Percentiles rank a stretch among this genome's conserved stretches.
These are phyloP conservation scores for Clarias pachynema DNA, from an alignment of 2,797 vertebrate genomes.

Conservation along the genomic window DNA sequence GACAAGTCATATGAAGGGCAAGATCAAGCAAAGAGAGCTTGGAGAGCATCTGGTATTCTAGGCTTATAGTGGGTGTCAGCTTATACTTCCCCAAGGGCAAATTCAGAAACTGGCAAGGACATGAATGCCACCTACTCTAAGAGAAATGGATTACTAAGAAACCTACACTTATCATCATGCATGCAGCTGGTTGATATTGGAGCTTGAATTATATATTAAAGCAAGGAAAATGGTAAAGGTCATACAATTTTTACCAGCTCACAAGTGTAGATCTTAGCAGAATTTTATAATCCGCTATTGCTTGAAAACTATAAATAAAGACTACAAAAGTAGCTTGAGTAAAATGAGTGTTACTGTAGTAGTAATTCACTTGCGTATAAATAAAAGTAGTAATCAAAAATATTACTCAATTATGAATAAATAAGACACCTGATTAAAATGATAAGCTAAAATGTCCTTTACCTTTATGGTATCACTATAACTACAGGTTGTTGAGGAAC, in stretches of 20 bases:
- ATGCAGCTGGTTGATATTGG: not conserved
- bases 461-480: not conserved
- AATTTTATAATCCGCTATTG: not conserved
- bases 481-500: not conserved
- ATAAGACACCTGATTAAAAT: not conserved
- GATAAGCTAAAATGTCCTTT: not conserved
- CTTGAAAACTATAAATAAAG: not conserved
- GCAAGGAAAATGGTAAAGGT: not conserved
- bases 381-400: not conserved
- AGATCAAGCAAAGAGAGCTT: not conserved
- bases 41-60: not conserved
- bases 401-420: not conserved
- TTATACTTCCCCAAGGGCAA: constrained; percentile 22
- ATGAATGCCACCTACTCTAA: constrained; percentile 11
- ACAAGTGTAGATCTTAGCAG: not conserved
- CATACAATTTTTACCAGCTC: not conserved
- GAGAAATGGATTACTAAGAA: constrained; percentile 6
- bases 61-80: not conserved
- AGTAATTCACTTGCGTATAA: not conserved
- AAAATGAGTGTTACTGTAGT: not conserved
- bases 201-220: constrained; percentile 13
- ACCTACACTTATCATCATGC: constrained; percentile 4
- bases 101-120: constrained; percentile 4
- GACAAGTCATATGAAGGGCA: not conserved
- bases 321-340: not conserved